A percentile compares a stretch with the other conserved stretches of the same genome.
These are phyloP conservation scores for Choreutis nemorana DNA, from an alignment of 2,888 invertebrate species.

Conservation along the genomic window DNA sequence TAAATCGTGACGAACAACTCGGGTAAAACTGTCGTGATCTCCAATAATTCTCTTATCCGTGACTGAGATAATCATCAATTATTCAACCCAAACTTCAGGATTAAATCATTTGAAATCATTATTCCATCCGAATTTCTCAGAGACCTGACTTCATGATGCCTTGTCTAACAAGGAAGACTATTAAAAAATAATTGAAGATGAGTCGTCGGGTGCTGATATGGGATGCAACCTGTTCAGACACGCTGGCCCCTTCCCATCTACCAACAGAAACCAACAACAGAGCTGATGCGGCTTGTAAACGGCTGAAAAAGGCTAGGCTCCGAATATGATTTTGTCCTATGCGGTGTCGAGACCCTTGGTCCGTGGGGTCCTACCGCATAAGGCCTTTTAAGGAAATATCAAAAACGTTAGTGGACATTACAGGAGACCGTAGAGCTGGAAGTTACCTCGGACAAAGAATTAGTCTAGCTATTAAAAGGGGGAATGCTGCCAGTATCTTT, in stretches of 20 bases:
- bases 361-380: constrained; percentile 3
- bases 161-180: too few relatives aligned
- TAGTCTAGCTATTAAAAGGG: constrained; percentile 1
- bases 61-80: too few relatives aligned
- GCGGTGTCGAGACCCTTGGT: constrained; percentile 3
- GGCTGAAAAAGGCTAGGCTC: not conserved
- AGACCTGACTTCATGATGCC: too few relatives aligned
- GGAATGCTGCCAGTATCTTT: too few relatives aligned
- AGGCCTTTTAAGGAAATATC: constrained; percentile 1
- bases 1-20: too few relatives aligned
- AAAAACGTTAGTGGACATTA: not conserved
- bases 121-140: too few relatives aligned
- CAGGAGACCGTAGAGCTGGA: constrained; percentile 2
- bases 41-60: too few relatives aligned
- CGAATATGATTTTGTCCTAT: constrained; percentile 3
- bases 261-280: constrained; percentile 4
- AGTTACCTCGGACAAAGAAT: constrained; percentile 3
- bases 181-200: too few relatives aligned
- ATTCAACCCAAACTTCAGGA: too few relatives aligned
- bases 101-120: too few relatives aligned
- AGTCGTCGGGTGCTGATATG: constrained; percentile 9
- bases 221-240: constrained; percentile 1
- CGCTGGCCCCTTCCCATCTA: constrained; percentile 2
- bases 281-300: constrained; percentile 2
- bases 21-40: too few relatives aligned